These are phyloP conservation scores for Neodiprion pinetum DNA, from an alignment of 1,140 invertebrate genomes.

Conservation along the genomic window DNA sequence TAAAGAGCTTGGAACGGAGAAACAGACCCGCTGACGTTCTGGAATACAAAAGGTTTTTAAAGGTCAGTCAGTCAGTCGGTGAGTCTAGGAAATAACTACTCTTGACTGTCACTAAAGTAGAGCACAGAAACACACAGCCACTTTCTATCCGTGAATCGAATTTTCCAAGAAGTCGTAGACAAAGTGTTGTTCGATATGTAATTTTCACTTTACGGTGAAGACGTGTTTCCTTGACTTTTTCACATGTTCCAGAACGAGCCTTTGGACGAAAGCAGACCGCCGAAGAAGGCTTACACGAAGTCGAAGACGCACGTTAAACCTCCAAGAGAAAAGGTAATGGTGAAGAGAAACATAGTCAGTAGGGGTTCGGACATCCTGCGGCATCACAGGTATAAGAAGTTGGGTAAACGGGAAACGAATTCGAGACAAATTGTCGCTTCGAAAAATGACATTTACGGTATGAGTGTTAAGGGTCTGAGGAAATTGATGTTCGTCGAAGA, in stretches of 20 bases:
- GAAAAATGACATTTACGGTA: neutral
- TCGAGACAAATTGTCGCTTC: neutral
- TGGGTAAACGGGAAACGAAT: neutral
- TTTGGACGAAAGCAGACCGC: slow-evolving; percentile 36
- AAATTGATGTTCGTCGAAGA: slow-evolving; percentile 28
- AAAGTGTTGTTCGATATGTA: too few relatives aligned
- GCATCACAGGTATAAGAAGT: slow-evolving; percentile 11
- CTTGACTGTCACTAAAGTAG: too few relatives aligned
- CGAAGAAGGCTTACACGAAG: slow-evolving; percentile 42
- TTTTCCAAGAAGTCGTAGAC: too few relatives aligned
- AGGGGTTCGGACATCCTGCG: neutral
- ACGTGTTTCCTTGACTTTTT: neutral
- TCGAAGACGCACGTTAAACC: slow-evolving; percentile 41
- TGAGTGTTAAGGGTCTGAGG: slow-evolving; percentile 5
- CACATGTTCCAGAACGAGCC: slow-evolving; percentile 42
- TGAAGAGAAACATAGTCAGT: slow-evolving; percentile 34
- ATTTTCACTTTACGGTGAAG: too few relatives aligned
- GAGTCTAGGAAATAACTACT: neutral
- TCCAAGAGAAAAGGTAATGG: slow-evolving; percentile 41
- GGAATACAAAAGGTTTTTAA: slow-evolving; percentile 48
- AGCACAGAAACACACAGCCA: too few relatives aligned
- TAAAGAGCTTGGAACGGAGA: slow-evolving; percentile 38
- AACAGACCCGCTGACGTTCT: slow-evolving; percentile 48
- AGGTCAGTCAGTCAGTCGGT: slow-evolving; percentile 31
- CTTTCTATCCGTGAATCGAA: too few relatives aligned